Evolutionary conservation across 2,888 invertebrate genomes (phyloP).

Genomic region (Andricus curvator): DNA sequence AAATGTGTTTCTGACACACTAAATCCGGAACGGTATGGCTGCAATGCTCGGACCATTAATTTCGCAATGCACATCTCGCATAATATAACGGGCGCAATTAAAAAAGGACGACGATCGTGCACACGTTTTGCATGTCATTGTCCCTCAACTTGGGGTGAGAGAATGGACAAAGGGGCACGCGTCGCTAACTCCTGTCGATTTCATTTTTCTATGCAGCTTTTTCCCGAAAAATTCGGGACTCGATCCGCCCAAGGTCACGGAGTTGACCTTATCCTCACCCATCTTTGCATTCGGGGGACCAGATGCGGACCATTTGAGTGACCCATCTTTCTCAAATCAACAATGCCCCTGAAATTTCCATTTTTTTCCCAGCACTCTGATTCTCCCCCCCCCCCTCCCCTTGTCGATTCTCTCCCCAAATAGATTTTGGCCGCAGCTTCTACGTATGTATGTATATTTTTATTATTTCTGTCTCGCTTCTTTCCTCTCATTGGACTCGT

Average conservation of each 20-base stretch:
- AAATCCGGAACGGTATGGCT: slow-evolving; percentile 20
- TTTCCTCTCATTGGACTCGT: slow-evolving; percentile 61
- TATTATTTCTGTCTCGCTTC: slow-evolving; percentile 56
- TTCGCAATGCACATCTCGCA: slow-evolving; percentile 64
- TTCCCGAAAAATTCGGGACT: slow-evolving; percentile 69
- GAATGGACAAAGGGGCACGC: slow-evolving; percentile 57
- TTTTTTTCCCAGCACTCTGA: slow-evolving; percentile 56
- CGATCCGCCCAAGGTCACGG: slow-evolving; percentile 70
- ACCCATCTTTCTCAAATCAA: slow-evolving; percentile 56
- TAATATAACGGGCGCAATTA: slow-evolving; percentile 68
- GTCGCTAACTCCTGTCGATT: slow-evolving; percentile 45
- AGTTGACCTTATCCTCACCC: slow-evolving; percentile 63
- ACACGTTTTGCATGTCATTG: slow-evolving; percentile 74
- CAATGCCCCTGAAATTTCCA: slow-evolving; percentile 69
- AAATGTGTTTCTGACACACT: slow-evolving; percentile 32
- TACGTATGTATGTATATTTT: slow-evolving; percentile 52
- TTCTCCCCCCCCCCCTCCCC: slow-evolving; percentile 54
- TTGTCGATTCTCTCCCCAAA: slow-evolving; percentile 51
- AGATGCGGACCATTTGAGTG: slow-evolving; percentile 64
- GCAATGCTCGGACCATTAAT: slow-evolving; percentile 65
- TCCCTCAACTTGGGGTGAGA: slow-evolving; percentile 58
- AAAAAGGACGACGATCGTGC: slow-evolving; percentile 66
- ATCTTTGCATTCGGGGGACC: slow-evolving; percentile 53
- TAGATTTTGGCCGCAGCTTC: slow-evolving; percentile 27
- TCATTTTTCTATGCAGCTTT: slow-evolving; percentile 60